Conservation (phyloP, 2,113 vertebrate species). For the Sialia sialis region DNA sequence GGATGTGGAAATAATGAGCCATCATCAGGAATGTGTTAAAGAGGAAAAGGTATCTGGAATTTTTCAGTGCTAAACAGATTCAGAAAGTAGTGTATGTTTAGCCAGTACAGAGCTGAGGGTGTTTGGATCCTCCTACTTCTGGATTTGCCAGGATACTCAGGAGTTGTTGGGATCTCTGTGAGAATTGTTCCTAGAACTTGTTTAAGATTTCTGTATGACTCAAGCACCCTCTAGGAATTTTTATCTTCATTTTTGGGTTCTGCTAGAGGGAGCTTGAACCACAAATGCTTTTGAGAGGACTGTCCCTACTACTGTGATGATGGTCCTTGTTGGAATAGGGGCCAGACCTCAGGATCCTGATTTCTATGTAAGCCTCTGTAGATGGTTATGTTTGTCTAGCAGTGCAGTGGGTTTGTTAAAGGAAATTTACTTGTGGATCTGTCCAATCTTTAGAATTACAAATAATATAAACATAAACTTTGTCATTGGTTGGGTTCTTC, state of each 20-base stretch:
- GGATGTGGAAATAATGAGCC: neutral
- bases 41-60: constrained; percentile 60
- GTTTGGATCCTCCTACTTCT: neutral
- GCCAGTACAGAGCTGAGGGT: neutral
- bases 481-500: neutral
- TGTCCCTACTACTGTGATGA: neutral
- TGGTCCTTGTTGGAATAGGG: neutral
- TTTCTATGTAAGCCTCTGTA: neutral
- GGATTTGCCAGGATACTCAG: neutral
- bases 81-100: neutral
- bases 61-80: neutral
- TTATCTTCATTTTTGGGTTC: neutral
- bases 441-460: neutral
- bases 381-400: neutral
- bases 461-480: neutral
- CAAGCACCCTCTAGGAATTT: neutral
- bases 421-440: neutral
- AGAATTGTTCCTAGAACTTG: neutral
- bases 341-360: neutral
- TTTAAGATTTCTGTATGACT: neutral
- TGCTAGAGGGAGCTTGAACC: neutral
- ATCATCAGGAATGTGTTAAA: constrained; percentile 15
- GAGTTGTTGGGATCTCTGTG: neutral
- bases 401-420: neutral
- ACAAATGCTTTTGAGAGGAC: neutral